Evolutionary conservation across 1,140 invertebrate genomes (phyloP).

Genomic region (Oscheius sp.): DNA sequence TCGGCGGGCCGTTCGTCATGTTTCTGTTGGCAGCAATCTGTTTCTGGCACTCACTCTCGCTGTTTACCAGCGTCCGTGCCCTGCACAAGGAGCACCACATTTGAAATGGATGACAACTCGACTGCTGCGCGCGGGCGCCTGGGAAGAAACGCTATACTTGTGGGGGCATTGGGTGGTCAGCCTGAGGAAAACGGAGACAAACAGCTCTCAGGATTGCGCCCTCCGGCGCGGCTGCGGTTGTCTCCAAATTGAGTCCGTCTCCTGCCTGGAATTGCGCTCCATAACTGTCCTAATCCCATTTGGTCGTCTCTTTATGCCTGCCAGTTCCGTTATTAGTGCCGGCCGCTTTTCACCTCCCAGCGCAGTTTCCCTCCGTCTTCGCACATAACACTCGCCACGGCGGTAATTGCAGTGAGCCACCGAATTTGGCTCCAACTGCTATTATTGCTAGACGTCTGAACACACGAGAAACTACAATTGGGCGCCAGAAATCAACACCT

Average conservation of each 20-base stretch:
- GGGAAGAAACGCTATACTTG: no score
- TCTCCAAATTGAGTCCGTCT: conserved; percentile 8
- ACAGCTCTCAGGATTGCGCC: not conserved
- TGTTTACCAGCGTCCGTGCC: no score
- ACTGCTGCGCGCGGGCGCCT: not conserved
- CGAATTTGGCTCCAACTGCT: not conserved
- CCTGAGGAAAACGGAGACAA: no score
- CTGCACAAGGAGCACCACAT: conserved; percentile 4
- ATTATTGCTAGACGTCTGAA: not conserved
- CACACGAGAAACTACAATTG: no score
- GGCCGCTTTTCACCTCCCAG: conserved; percentile 3
- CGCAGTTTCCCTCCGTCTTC: not conserved
- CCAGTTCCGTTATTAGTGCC: conserved; percentile 9
- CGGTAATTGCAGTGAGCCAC: not conserved
- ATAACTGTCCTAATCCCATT: conserved; percentile 12
- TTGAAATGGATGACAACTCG: not conserved
- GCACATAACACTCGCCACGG: not conserved
- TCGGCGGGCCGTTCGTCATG: no score
- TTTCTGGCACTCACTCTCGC: no score
- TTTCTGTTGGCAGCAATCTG: no score
- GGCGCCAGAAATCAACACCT: no score
- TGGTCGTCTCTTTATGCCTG: conserved; percentile 5
- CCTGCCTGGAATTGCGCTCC: conserved; percentile 2
- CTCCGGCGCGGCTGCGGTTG: no score
- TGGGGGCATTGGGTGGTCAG: no score